Evolutionary conservation across 2,113 vertebrate genomes (phyloP), one percentile per base, ranked within the genome.

Genomic region (Tragelaphus buxtoni): DNA sequence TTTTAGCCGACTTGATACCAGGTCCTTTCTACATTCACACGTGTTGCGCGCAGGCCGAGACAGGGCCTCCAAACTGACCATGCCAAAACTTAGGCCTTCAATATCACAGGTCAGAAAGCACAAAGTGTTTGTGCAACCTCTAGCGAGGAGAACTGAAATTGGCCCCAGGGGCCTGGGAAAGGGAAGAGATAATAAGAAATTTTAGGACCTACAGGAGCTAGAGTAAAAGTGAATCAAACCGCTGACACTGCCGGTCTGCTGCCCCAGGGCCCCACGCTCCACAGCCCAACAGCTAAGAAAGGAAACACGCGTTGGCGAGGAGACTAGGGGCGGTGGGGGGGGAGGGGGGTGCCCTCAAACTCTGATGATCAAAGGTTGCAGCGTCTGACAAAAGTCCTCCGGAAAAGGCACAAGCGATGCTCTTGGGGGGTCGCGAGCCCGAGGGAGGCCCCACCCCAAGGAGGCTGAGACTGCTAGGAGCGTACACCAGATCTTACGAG

Each of bases 11-110:
- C 7, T 10, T 2, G 94, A 47, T 10, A 22, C 32, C 81, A 56
- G 55, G 49, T 2, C 24, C 51, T 51, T 45, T 58, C 39, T 9
- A 55, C 85, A 80, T 16, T 49, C 94, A 72, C 97, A 97, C 98
- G 96, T 97, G 97, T 88, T 92, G 95, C 91, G 20, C 63, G 53
- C 89, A 30, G 60, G 76, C 53, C 47, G 7, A 24, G 53, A 9
- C 30, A 28, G 39, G 93, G 91, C 82, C 51, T 92, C 76, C 72
- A 22, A 35, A 81, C 56, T 30, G 77, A 81, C 82, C 95, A 16
- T 18, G 77, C 89, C 72, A 18, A 69, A 86, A 79, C 88, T 51
- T 17, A 65, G 93, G 86, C 81, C 72, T 87, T 42, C 3, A 2
- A 42, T 18, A 24, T 18, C 80, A 47, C 30, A 35, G 51, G 22